Base-by-base conservation (phyloP, 2,797 vertebrate genomes). In the Aselliscus stoliczkanus region DNA sequence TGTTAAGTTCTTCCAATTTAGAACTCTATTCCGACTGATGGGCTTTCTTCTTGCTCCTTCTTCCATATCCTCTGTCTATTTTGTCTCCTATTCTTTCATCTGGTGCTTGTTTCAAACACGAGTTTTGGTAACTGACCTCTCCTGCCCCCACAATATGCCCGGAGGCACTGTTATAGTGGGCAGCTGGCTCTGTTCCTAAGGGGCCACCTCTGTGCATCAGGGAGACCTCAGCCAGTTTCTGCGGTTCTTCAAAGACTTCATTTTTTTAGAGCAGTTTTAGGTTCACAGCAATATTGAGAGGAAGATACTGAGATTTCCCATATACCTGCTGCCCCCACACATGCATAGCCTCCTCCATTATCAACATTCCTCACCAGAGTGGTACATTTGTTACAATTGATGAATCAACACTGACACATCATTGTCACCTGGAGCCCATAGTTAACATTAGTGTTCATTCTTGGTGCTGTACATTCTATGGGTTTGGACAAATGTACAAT, bases 211-310 rank as follows among this genome's bases (percentile, higher is more conserved):
- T 4, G 27, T 14, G 27, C 42, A 80, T 83, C 76, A 37, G 27
- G 31, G 67, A 39, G 62, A 70, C 23, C 31, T 77, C 37, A 79
- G 25, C 23, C 39, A 39, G 37, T 7, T 52, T 25, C 50, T 50
- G 27, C 39, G 27, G 42, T 79, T 77, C 80, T 84, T 84, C 58
- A 54, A 50, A 58, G 39, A 58, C 62, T 87, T 11, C 70, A 8
- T 64, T 54, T 52, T 56, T 25, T 87, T n/a, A 81, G 77, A 47
- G 58, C 21, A 70, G 25, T 50, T 67, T 69, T 83, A 39, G 52
- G 50, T 76, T 88, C 50, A 67, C n/a, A 89, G 39, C 12, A 75
- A 94, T 15, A 83, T 23, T 88, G 47, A 93, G 47, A 39, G 31
- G 17, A 54, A 54, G 37, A 23, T 73, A 80, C 7, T 65, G 67